These are phyloP conservation scores for Parelbella ahira DNA, from an alignment of 2,888 invertebrate genomes.

Conservation along the genomic window DNA sequence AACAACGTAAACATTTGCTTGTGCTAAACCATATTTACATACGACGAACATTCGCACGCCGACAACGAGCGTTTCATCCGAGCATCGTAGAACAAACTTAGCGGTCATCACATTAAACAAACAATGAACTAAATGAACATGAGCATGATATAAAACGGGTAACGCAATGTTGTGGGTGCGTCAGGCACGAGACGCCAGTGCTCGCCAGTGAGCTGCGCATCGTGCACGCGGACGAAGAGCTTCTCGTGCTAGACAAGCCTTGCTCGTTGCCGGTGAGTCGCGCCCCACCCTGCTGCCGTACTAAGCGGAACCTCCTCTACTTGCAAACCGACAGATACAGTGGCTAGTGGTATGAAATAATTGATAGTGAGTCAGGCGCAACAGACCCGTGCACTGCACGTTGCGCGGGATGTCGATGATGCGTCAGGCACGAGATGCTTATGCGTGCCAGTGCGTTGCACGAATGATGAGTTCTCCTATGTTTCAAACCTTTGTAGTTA, in stretches of 20 bases:
- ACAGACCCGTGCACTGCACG: too few relatives aligned
- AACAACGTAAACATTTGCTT: too few relatives aligned
- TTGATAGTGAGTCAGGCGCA: neutral
- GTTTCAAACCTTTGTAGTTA: too few relatives aligned
- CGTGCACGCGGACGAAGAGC: conserved; percentile 90
- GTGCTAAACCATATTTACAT: too few relatives aligned
- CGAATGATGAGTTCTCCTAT: too few relatives aligned
- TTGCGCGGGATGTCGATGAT: too few relatives aligned
- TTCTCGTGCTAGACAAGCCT: conserved; percentile 94
- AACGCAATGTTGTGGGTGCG: conserved; percentile 61
- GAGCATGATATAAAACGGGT: conserved; percentile 31
- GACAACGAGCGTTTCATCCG: too few relatives aligned
- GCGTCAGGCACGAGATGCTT: too few relatives aligned
- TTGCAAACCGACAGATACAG: neutral
- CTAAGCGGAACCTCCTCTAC: conserved; percentile 2
- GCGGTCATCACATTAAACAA: neutral
- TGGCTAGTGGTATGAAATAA: neutral
- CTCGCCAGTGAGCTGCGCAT: conserved; percentile 89
- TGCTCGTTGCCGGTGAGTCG: conserved; percentile 91
- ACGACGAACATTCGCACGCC: too few relatives aligned
- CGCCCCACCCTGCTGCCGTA: conserved; percentile 1
- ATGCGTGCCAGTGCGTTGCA: too few relatives aligned
- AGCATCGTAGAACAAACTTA: too few relatives aligned
- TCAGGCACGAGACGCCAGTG: conserved; percentile 94
- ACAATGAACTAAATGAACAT: conserved; percentile 3